phyloP scores from a whole-genome alignment of 1,140 invertebrate species.

The Rhyzopertha dominica region DNA sequence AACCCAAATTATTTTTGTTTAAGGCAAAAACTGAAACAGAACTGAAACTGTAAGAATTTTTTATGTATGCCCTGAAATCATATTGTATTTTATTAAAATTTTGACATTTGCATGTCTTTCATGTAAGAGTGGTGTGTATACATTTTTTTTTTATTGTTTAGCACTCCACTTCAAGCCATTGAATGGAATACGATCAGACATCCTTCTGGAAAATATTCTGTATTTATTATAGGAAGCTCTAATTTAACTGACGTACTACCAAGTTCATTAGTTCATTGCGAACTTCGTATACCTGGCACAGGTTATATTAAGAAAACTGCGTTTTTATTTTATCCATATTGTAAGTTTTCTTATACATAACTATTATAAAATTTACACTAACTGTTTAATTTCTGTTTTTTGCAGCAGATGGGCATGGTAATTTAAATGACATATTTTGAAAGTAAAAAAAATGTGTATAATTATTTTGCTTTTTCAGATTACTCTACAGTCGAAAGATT shows the following conservation, averaged over 20 bases:
- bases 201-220: constrained; percentile 29
- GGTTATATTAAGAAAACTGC: constrained; percentile 40
- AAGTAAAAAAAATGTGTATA: too few relatives aligned
- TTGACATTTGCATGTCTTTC: not conserved
- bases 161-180: constrained; percentile 27
- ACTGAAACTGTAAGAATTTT: constrained; percentile 22
- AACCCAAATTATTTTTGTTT: constrained; percentile 45
- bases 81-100: not conserved
- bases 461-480: too few relatives aligned
- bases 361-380: too few relatives aligned
- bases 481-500: too few relatives aligned
- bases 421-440: too few relatives aligned
- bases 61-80: not conserved
- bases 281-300: constrained; percentile 36
- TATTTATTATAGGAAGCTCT: constrained; percentile 31
- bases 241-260: constrained; percentile 25
- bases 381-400: too few relatives aligned
- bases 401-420: too few relatives aligned
- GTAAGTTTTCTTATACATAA: too few relatives aligned
- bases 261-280: constrained; percentile 25
- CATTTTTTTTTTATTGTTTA: constrained; percentile 14
- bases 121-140: not conserved
- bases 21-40: constrained; percentile 28
- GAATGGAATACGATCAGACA: constrained; percentile 37
- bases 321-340: too few relatives aligned